These are phyloP conservation scores for Celastrina argiolus DNA, from an alignment of 2,888 invertebrate genomes.

Conservation along the genomic window DNA sequence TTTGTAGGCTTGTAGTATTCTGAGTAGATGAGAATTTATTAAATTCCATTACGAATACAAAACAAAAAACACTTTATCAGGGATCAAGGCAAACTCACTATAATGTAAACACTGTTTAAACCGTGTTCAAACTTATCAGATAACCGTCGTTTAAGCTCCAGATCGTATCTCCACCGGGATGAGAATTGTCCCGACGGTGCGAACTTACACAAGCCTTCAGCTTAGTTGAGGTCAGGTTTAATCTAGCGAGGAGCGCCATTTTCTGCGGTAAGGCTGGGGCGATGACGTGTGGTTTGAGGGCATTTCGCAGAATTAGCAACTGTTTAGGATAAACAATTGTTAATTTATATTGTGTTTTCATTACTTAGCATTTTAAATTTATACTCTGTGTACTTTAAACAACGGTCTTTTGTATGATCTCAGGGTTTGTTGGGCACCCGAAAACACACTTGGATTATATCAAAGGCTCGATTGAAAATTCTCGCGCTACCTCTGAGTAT, in stretches of 20 bases:
- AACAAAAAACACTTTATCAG: not conserved
- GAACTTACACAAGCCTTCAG: not conserved
- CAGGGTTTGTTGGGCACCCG: no score
- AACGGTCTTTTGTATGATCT: no score
- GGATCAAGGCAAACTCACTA: not conserved
- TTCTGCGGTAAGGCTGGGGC: not conserved
- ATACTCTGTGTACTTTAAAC: no score
- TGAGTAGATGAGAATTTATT: no score
- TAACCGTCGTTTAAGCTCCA: slow-evolving; percentile 10
- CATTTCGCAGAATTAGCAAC: not conserved
- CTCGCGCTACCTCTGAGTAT: no score
- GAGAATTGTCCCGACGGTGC: slow-evolving; percentile 1
- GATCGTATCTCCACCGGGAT: slow-evolving; percentile 10
- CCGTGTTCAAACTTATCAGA: slow-evolving; percentile 10
- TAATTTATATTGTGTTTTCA: no score
- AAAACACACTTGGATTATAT: no score
- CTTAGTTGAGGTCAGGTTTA: slow-evolving; percentile 14
- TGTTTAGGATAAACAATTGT: not conserved
- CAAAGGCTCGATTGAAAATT: no score
- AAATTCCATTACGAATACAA: not conserved
- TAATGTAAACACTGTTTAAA: not conserved
- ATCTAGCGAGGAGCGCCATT: not conserved
- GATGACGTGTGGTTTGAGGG: slow-evolving; percentile 6
- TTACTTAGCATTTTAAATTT: no score
- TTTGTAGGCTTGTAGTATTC: no score